Conservation (phyloP, 2,113 vertebrate genomes). For the Cynocephalus volans region DNA sequence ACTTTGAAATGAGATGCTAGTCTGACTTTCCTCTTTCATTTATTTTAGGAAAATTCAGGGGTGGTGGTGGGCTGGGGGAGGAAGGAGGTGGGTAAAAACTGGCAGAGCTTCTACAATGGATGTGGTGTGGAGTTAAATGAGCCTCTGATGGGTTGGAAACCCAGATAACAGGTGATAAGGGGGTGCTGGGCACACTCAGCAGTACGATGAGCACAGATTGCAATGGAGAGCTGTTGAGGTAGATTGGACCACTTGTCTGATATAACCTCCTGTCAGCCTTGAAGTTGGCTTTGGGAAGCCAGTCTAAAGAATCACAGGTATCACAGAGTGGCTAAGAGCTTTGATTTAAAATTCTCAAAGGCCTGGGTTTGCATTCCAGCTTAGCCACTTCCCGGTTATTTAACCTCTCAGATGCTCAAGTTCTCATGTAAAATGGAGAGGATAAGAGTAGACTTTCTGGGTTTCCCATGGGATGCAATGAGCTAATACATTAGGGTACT, state of each 20-base stretch:
- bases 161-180: background rate
- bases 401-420: background rate
- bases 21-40: background rate
- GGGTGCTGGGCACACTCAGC: background rate
- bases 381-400: background rate
- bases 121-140: background rate
- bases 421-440: background rate
- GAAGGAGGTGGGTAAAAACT: background rate
- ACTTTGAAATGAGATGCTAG: conserved; percentile 48
- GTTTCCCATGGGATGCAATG: background rate
- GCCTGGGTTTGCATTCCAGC: background rate
- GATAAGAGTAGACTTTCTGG: background rate
- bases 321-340: background rate
- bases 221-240: background rate
- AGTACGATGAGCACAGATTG: accelerated
- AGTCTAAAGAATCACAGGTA: background rate
- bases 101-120: background rate
- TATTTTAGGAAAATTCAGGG: conserved; percentile 52
- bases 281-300: conserved; percentile 17
- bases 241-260: background rate
- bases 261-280: background rate
- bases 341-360: background rate
- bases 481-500: background rate
- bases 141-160: background rate
- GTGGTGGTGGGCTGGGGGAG: background rate